Percentiles rank a stretch among this genome's conserved stretches.
Evolutionary conservation across 1,140 invertebrate genomes (phyloP).

Genomic region (Sarcophaga peregrina): DNA sequence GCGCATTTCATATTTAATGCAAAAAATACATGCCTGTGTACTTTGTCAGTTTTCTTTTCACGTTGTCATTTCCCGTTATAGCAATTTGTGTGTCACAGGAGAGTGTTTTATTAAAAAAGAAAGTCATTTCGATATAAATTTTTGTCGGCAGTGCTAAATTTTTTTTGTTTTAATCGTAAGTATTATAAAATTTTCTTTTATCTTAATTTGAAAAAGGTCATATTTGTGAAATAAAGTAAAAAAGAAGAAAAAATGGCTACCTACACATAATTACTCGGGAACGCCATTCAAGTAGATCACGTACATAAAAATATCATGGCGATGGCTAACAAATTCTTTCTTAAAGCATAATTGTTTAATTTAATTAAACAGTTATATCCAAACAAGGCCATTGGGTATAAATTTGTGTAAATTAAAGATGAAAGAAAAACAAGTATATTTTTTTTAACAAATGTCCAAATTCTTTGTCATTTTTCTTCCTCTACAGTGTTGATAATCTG

Average conservation of each 20-base stretch:
- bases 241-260: constrained; percentile 26
- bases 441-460: background rate
- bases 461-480: background rate
- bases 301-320: background rate
- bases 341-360: too few relatives aligned
- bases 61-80: constrained; percentile 45
- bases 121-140: constrained; percentile 31
- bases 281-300: background rate
- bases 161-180: constrained; percentile 50
- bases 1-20: background rate
- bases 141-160: constrained; percentile 48
- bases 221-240: background rate
- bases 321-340: too few relatives aligned
- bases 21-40: background rate
- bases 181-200: constrained; percentile 37
- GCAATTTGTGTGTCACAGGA: constrained; percentile 33
- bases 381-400: too few relatives aligned
- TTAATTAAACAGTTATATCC: too few relatives aligned
- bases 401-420: background rate
- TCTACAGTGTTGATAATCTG: too few relatives aligned
- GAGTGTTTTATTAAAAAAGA: constrained; percentile 35
- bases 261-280: background rate
- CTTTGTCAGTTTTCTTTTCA: constrained; percentile 4
- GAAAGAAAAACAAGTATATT: background rate
- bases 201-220: background rate